Percentiles rank a stretch among this genome's conserved stretches.
These are phyloP conservation scores for Phyllostomus discolor DNA, from an alignment of 2,113 vertebrate species.

Conservation along the genomic window DNA sequence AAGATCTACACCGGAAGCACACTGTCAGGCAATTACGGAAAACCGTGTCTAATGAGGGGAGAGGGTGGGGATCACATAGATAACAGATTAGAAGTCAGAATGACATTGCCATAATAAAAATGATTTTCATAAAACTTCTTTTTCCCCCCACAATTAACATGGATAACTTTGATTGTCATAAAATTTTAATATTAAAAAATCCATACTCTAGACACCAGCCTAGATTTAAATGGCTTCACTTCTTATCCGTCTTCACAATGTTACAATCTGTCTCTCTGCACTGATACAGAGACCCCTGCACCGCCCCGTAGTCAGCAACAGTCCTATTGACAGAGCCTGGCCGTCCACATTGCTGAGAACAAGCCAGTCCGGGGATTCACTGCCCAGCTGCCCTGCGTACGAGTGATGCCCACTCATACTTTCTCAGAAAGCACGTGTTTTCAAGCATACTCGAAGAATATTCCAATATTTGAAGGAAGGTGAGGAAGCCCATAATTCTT, in stretches of 20 bases:
- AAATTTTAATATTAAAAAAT: constrained; percentile 1
- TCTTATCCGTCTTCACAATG: not conserved
- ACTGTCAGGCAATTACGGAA: not conserved
- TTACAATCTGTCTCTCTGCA: not conserved
- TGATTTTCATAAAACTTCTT: not conserved
- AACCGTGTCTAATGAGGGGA: not conserved
- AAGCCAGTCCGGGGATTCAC: not conserved
- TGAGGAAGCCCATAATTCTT: not conserved
- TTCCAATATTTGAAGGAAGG: not conserved
- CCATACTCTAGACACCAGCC: not conserved
- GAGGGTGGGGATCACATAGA: fast-evolving
- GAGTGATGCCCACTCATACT: not conserved
- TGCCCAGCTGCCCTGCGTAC: not conserved
- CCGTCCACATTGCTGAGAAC: not conserved
- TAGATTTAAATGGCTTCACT: not conserved
- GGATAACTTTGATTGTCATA: not conserved
- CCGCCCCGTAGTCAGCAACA: not conserved
- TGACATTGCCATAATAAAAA: not conserved
- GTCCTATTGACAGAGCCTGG: not conserved
- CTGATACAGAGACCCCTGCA: not conserved
- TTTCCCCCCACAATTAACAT: not conserved
- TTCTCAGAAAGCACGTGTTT: not conserved
- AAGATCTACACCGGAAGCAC: not conserved
- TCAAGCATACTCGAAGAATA: not conserved
- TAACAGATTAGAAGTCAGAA: not conserved